A percentile compares a stretch with the other conserved stretches of the same genome.
phyloP scores from a whole-genome alignment of 2,113 vertebrate genomes.

The Corydoras maculifer region DNA sequence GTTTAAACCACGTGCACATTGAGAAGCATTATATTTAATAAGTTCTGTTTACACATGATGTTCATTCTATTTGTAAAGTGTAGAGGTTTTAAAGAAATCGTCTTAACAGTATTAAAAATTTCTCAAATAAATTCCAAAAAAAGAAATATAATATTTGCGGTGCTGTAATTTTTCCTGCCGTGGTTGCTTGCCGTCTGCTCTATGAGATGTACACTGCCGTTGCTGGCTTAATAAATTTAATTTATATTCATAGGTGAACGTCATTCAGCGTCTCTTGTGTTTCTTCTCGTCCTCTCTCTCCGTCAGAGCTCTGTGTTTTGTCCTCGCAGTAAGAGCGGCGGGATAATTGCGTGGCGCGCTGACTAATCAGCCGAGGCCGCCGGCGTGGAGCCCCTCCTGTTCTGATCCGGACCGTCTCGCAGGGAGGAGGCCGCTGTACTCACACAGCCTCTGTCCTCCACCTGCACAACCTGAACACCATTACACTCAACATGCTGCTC shows the following conservation, averaged over 20 bases:
- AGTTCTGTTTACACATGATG: conserved; percentile 63
- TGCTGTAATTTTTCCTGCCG: conserved; percentile 44
- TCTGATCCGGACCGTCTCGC: too few relatives aligned
- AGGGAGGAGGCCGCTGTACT: too few relatives aligned
- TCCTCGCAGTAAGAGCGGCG: not conserved
- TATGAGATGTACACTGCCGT: conserved; percentile 26
- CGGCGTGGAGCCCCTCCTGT: not conserved
- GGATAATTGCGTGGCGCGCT: conserved; percentile 38
- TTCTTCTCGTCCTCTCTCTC: conserved; percentile 6
- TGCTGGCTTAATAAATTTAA: conserved; percentile 42
- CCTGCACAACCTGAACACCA: too few relatives aligned
- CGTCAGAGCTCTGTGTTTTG: not conserved
- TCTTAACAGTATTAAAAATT: conserved; percentile 67
- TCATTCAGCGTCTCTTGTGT: conserved; percentile 19
- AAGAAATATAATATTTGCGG: conserved; percentile 49
- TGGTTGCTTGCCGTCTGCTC: conserved; percentile 31
- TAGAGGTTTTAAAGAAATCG: conserved; percentile 61
- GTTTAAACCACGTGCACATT: conserved; percentile 49
- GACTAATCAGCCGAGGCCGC: conserved; percentile 34
- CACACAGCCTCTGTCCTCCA: too few relatives aligned
- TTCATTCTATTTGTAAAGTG: conserved; percentile 68
- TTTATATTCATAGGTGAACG: conserved; percentile 39
- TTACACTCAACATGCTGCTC: too few relatives aligned
- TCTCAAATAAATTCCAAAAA: conserved; percentile 62
- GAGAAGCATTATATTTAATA: conserved; percentile 44